Percentiles rank a stretch among this genome's conserved stretches.
Conservation (phyloP, 2,113 vertebrate genomes). For the Rhombomys opimus region DNA sequence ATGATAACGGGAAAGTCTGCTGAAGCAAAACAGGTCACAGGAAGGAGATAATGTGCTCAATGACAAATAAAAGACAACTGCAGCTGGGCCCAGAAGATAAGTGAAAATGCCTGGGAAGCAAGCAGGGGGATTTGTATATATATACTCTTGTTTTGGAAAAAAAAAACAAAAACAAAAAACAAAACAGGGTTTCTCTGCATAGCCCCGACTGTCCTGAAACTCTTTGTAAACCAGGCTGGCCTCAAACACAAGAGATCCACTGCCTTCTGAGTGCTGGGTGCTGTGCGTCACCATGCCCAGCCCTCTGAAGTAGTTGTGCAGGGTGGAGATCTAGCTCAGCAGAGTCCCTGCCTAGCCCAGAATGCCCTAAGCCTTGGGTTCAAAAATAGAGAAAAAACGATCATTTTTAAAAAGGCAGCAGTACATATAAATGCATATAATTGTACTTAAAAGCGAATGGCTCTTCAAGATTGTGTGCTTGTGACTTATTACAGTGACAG, state of each 20-base stretch:
- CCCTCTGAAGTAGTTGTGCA: background rate
- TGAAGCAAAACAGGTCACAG: slow-evolving; percentile 75
- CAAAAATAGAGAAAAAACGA: background rate
- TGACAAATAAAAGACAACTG: slow-evolving; percentile 48
- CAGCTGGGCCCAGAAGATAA: background rate
- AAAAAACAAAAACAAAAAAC: too few relatives aligned
- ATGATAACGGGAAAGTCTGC: slow-evolving; percentile 21
- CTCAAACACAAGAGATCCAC: background rate
- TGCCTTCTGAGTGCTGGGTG: background rate
- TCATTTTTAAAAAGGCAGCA: background rate
- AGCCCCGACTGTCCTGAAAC: background rate
- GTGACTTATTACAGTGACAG: background rate
- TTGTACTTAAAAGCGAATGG: background rate
- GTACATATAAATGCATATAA: background rate
- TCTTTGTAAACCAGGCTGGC: background rate
- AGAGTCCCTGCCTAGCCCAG: background rate
- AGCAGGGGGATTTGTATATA: background rate
- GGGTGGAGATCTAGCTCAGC: background rate
- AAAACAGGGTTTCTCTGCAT: background rate
- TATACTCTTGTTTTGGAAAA: too few relatives aligned
- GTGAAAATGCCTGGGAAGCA: background rate
- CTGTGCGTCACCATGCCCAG: background rate
- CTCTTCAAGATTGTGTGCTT: background rate
- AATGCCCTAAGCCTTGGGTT: background rate
- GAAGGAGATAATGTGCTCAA: slow-evolving; percentile 39